A percentile compares a stretch with the other conserved stretches of the same genome.
phyloP scores from a whole-genome alignment of 2,113 vertebrate species.

The Ailuropoda melanoleuca region DNA sequence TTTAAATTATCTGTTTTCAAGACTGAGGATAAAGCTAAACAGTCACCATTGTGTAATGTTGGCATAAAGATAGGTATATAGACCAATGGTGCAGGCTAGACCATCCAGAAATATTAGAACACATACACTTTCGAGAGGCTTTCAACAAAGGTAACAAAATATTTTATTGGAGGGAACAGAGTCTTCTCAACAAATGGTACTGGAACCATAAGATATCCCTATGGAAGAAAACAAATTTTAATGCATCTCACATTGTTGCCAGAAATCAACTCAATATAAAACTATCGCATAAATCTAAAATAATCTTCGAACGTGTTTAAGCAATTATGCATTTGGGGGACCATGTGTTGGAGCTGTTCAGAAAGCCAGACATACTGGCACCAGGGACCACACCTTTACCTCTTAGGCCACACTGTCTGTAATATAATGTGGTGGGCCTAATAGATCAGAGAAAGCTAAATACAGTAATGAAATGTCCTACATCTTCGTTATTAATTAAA shows the following conservation, averaged over 20 bases:
- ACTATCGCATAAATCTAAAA: neutral
- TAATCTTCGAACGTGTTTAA: neutral
- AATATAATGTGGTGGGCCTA: neutral
- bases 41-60: neutral
- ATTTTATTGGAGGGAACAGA: neutral
- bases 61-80: neutral
- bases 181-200: neutral
- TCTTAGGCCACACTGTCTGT: neutral
- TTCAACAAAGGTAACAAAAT: neutral
- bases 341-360: neutral
- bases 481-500: neutral
- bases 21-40: neutral
- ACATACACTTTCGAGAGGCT: neutral
- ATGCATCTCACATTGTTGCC: neutral
- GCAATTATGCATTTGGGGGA: neutral
- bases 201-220: neutral
- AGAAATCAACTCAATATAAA: neutral
- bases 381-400: neutral
- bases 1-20: neutral
- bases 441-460: neutral
- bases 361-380: neutral
- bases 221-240: neutral
- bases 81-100: neutral
- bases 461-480: neutral
- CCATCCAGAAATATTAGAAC: neutral